These are phyloP conservation scores for Epicampocera succincta DNA, from an alignment of 2,888 invertebrate genomes.

Conservation along the genomic window DNA sequence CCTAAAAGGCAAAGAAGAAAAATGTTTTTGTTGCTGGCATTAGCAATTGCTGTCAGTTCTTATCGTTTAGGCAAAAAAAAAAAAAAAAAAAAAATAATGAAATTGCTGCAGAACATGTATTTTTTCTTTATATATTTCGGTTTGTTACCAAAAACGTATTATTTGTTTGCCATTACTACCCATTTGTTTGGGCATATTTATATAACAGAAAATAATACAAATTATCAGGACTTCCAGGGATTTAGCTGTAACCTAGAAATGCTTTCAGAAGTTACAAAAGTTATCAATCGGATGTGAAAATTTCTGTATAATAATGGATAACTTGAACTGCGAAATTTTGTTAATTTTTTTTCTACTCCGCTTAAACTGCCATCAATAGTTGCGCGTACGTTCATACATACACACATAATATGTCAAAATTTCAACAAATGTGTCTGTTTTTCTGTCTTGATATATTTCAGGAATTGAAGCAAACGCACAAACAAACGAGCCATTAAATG, in stretches of 20 bases:
- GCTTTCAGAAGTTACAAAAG: slow-evolving; percentile 26
- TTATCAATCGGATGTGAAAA: slow-evolving; percentile 10
- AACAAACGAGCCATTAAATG: slow-evolving; percentile 16
- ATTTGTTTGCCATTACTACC: slow-evolving; percentile 68
- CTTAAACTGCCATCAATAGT: slow-evolving; percentile 70
- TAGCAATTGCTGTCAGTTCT: slow-evolving; percentile 68
- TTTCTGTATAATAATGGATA: slow-evolving; percentile 22
- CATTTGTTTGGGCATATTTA: slow-evolving; percentile 54
- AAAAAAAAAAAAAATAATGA: slow-evolving; percentile 16
- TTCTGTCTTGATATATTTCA: background rate
- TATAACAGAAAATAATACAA: slow-evolving; percentile 1
- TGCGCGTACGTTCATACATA: no score
- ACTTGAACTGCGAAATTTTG: slow-evolving; percentile 42
- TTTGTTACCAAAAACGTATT: slow-evolving; percentile 57
- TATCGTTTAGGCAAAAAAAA: slow-evolving; percentile 44
- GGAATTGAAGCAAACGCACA: background rate
- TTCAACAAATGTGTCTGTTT: slow-evolving; percentile 54
- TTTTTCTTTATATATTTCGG: slow-evolving; percentile 11
- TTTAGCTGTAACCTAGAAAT: slow-evolving; percentile 14
- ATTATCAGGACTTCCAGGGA: slow-evolving; percentile 8
- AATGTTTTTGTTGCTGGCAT: slow-evolving; percentile 56
- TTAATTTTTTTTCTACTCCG: slow-evolving; percentile 47
- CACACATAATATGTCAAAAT: slow-evolving; percentile 71
- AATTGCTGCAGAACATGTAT: slow-evolving; percentile 14
- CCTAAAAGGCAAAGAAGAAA: slow-evolving; percentile 26